Conservation (phyloP, 2,113 vertebrate species). For the Trochalopteron elliotii region DNA sequence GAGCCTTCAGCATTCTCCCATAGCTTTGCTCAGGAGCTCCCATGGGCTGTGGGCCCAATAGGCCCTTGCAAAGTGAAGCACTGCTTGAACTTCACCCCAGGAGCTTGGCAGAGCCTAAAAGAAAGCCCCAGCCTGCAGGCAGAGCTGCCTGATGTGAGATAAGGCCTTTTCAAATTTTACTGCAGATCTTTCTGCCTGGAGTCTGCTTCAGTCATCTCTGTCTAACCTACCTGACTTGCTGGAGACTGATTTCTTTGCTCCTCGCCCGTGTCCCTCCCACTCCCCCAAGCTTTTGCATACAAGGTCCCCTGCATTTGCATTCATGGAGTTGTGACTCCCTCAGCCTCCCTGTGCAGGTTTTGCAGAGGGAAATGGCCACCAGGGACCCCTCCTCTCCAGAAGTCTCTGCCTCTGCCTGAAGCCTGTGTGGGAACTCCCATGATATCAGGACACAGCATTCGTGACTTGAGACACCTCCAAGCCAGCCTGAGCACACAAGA, state of each 20-base stretch:
- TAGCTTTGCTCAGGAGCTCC: neutral
- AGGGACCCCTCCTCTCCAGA: neutral
- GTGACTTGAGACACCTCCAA: neutral
- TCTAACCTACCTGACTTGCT: neutral
- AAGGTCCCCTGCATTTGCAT: neutral
- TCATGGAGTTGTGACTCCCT: rapidly evolving
- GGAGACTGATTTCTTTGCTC: neutral
- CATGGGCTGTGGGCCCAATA: neutral
- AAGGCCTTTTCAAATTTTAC: neutral
- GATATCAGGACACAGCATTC: rapidly evolving
- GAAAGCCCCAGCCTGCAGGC: neutral
- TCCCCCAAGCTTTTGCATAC: neutral
- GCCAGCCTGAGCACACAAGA: neutral
- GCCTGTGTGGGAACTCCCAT: neutral
- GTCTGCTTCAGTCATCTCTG: neutral
- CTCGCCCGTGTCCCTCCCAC: neutral
- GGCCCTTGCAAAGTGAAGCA: neutral
- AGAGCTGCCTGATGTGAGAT: neutral
- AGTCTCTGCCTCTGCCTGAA: neutral
- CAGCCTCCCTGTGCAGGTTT: neutral
- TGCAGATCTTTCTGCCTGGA: neutral
- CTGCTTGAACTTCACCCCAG: neutral
- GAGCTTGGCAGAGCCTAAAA: neutral
- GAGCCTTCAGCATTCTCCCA: neutral
- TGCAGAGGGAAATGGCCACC: neutral